Evolutionary conservation across 2,888 invertebrate genomes (phyloP), one percentile per base, ranked within the genome.

Genomic region (Acleris sparsana): DNA sequence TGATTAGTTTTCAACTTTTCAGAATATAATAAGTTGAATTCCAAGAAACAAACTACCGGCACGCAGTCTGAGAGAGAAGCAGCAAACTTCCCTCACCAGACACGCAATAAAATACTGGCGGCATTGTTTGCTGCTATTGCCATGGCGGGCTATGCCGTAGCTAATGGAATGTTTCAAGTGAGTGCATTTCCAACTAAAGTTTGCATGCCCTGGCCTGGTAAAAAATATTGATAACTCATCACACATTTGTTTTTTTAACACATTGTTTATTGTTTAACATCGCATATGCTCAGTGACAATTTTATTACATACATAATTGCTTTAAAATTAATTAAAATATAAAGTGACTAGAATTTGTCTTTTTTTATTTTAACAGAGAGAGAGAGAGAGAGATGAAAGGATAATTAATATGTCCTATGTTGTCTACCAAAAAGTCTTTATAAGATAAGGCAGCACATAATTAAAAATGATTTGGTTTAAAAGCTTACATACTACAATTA

Each of bases 111-210:
- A 79, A 83, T 96, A 58, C 75, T 96, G 2, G 95, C 96, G 0
- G 95, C 94, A 0, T 39, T 96, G 48, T 94, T 95, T 71, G 96
- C 96, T 0, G 84, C 93, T 1, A 74, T 94, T n/a, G 95, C 95
- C 11, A 96, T 96, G 96, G 89, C 94, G 0, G 93, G 94, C 5
- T 96, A 95, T 79, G 96, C 96, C 0, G 86, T 95, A 20, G 94
- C 94, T 69, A 94, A 94, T 65, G 96, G 96, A 70, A 93, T 95
- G 84, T 92, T 95, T 73, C 93, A 94, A 90, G 95, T 95, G 75
- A 86, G 83, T 79, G 0, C 13, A 22, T 22, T 25, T 9, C 20
- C 0, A 17, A 49, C 17, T 11, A 20, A 49, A 11, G 22, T 13
- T 22, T 16, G 53, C 53, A 18, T 53, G 25, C n/a, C 0, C 13